Base-by-base conservation (phyloP, 1,140 invertebrate genomes). In the Pseudachorutes palmiensis region DNA sequence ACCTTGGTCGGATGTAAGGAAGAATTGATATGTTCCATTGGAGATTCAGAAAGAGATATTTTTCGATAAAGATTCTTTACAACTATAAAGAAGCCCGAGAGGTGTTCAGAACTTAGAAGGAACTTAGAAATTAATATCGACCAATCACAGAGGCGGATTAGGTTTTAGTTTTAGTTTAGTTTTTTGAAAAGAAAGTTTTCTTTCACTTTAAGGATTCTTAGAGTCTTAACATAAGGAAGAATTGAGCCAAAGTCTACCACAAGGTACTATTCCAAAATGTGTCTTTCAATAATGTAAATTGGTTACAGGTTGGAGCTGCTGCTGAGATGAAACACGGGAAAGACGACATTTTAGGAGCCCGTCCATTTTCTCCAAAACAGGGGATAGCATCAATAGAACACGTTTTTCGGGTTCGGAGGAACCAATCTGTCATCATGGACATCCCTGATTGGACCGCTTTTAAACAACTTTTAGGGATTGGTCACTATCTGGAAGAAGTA, bases 1-100 rank as follows among this genome's bases (percentile, higher is more conserved):
- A 33, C 26, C 36, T 26, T 67, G 66, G 66, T 32, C 45, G 16
- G 66, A 67, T 28, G 45, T 66, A 28, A 57, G 65, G 24, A 32
- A 29, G 45, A 9, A 58, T 65, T 26, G 22, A 32, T 24, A 41
- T 41, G 19, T 22, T 63, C 22, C 36, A 12, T 28, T 14, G 2
- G 1, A 5, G 28, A 14, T 3, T 5, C 0, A 19, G 48, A 19
- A 9, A 45, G 24, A 2, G 33, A 48, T 19, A 12, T 33, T 22
- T 0, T 12, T 12, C 0, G 41, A 45, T 63, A 28, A 24, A 63
- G n/a, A 24, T 30, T 24, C 41, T 2, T 45, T 26, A 28, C 51
- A 22, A 26, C 1, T 32, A 33, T 14, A 26, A 30, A 2, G 30
- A 60, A 9, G 36, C 22, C 24, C 26, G 45, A 0, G 55, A 32